These are phyloP conservation scores for Enteromius unitaeniatus DNA, from an alignment of 2,797 vertebrate genomes.

Conservation along the genomic window DNA sequence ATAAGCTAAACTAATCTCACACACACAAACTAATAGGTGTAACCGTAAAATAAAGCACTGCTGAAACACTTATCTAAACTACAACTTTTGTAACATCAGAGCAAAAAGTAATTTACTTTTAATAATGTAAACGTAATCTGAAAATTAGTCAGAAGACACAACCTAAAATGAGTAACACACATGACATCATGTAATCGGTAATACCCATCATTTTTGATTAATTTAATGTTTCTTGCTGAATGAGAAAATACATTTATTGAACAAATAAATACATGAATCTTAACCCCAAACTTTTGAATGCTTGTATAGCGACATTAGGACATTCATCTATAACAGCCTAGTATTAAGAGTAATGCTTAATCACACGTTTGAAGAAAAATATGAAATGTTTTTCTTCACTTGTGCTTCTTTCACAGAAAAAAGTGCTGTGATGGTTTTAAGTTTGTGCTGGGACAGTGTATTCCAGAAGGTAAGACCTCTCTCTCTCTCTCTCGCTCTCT, in stretches of 20 bases:
- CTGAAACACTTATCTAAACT: background rate
- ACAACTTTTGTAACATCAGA: background rate
- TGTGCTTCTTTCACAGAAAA: slow-evolving; percentile 83
- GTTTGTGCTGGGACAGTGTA: slow-evolving; percentile 97
- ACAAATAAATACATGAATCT: background rate
- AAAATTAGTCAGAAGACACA: background rate
- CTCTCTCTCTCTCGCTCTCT: background rate
- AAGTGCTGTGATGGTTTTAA: slow-evolving; percentile 97
- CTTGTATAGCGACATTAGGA: background rate
- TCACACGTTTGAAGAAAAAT: background rate
- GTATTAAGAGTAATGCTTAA: background rate
- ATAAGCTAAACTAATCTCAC: too few species aligned
- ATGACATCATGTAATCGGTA: background rate
- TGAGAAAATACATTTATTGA: background rate
- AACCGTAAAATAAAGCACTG: too few species aligned
- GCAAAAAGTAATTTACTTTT: too few species aligned
- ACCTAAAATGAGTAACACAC: too few species aligned
- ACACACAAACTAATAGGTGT: too few species aligned
- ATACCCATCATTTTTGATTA: background rate
- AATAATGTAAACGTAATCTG: too few species aligned
- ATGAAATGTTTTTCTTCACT: background rate
- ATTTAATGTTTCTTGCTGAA: background rate
- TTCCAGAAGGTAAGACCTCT: slow-evolving; percentile 91
- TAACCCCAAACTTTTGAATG: background rate
- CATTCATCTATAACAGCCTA: background rate